Percentiles rank a stretch among this genome's conserved stretches.
phyloP scores from a whole-genome alignment of 2,113 vertebrate genomes.

The Gambusia holbrooki region DNA sequence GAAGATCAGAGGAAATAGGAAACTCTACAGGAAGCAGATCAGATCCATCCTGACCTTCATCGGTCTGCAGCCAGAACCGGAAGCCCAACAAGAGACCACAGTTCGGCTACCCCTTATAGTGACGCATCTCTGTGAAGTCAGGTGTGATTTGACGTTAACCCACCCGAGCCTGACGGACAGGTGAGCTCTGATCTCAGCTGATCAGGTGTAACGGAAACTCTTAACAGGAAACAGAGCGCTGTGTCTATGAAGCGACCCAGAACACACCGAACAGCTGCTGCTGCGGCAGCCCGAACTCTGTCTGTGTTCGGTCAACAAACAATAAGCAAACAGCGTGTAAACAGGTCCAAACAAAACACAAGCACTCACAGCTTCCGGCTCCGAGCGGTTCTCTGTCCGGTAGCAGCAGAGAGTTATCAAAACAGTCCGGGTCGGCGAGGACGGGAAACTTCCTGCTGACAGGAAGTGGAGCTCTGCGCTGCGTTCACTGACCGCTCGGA shows the following conservation, averaged over 20 bases:
- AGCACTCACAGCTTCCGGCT: constrained; percentile 6
- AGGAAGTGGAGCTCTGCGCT: constrained; percentile 61
- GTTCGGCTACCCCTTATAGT: neutral
- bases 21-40: neutral
- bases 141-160: neutral
- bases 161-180: too few relatives aligned
- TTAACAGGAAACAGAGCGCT: neutral
- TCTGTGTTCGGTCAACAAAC: neutral
- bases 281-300: neutral
- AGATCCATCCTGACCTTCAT: neutral
- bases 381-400: neutral
- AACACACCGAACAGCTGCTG: neutral
- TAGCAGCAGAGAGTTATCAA: neutral
- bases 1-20: neutral
- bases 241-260: neutral
- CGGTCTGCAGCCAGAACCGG: neutral
- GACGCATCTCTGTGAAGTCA: neutral
- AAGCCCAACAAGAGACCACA: neutral
- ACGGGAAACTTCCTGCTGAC: constrained; percentile 15
- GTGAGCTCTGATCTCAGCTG: neutral
- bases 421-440: neutral
- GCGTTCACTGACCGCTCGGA: constrained; percentile 47
- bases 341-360: neutral
- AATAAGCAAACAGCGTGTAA: neutral
- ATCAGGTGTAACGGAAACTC: neutral